These are phyloP conservation scores for Tetragonisca angustula DNA, from an alignment of 2,888 invertebrate genomes.

Conservation along the genomic window DNA sequence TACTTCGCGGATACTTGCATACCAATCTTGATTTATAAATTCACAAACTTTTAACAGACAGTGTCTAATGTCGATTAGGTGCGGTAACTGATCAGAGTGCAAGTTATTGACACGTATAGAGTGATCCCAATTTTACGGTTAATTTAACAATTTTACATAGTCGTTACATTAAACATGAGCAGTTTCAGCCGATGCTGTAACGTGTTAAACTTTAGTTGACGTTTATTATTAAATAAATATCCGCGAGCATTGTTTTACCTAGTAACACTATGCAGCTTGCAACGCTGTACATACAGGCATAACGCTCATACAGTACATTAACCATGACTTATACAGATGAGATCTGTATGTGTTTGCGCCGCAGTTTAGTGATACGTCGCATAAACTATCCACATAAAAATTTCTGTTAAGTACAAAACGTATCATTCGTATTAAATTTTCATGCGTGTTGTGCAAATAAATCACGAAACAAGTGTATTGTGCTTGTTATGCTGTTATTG, in stretches of 20 bases:
- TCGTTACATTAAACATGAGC: neutral
- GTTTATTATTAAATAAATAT: slow-evolving; percentile 40
- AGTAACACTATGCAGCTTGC: slow-evolving; percentile 6
- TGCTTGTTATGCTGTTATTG: neutral
- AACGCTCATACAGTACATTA: slow-evolving; percentile 54
- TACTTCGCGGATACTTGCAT: neutral
- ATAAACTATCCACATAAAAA: slow-evolving; percentile 21
- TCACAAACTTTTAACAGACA: neutral
- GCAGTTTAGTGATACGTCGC: slow-evolving; percentile 31
- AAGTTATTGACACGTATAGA: neutral
- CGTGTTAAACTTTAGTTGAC: slow-evolving; percentile 6
- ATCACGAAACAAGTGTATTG: neutral
- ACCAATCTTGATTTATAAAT: neutral
- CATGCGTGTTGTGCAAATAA: neutral
- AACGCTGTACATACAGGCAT: slow-evolving; percentile 24
- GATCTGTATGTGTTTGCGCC: slow-evolving; percentile 15
- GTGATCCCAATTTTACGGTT: neutral
- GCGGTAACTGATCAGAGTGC: neutral
- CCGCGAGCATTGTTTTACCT: slow-evolving; percentile 28
- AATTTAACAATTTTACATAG: neutral
- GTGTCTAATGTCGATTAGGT: neutral
- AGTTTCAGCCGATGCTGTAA: neutral
- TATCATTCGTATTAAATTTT: slow-evolving; percentile 13
- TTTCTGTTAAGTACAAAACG: slow-evolving; percentile 29
- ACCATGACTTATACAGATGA: slow-evolving; percentile 43